Percentiles rank a stretch among this genome's conserved stretches.
phyloP scores from a whole-genome alignment of 2,113 vertebrate species.

The Oxyura jamaicensis region DNA sequence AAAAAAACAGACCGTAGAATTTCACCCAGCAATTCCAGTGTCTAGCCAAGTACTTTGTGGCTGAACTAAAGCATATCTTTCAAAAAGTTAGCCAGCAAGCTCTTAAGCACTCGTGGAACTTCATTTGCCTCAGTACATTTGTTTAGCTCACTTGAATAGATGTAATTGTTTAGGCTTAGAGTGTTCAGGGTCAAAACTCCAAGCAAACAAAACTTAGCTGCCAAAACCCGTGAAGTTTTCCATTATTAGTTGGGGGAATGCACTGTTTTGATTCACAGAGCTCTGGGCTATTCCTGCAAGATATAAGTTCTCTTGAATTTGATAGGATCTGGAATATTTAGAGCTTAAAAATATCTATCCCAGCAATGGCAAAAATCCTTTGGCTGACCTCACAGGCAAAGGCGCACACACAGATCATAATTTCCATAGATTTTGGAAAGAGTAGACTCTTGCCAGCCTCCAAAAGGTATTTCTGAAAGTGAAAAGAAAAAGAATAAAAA shows the following conservation, averaged over 20 bases:
- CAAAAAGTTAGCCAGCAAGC: background rate
- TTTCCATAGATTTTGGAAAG: slow-evolving; percentile 42
- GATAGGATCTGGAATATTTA: background rate
- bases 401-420: background rate
- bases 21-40: slow-evolving; percentile 45
- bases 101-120: background rate
- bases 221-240: background rate
- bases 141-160: background rate
- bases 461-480: background rate
- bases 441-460: background rate
- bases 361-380: slow-evolving; percentile 32
- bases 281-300: background rate
- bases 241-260: background rate
- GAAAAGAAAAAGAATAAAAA: background rate
- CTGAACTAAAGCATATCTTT: slow-evolving; percentile 42
- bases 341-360: background rate
- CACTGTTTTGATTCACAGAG: slow-evolving; percentile 21
- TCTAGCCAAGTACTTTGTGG: slow-evolving; percentile 60
- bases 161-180: background rate
- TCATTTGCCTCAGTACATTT: background rate
- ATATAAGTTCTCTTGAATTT: background rate
- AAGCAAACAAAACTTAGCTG: slow-evolving; percentile 20
- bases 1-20: slow-evolving; percentile 23
- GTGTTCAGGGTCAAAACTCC: background rate
- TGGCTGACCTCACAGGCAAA: slow-evolving; percentile 41